Base-by-base conservation (phyloP, 2,797 vertebrate species). In the Lindbergichthys nudifrons region DNA sequence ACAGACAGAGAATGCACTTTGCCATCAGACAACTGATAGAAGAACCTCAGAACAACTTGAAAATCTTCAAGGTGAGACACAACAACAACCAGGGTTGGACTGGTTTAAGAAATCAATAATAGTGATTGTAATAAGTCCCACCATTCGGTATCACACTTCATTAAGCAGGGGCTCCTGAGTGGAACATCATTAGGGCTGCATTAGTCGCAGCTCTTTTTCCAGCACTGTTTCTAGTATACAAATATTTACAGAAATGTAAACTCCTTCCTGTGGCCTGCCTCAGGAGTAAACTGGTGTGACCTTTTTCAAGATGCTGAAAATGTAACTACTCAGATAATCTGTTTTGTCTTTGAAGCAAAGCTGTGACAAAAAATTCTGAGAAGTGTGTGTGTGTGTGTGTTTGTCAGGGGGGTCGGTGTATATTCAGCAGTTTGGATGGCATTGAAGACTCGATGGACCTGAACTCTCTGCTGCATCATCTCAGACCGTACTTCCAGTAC, bases 41-140 rank as follows among this genome's bases (percentile, higher is more conserved):
- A 87, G 98, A 99, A 91, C 95, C 98, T 53, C 98, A 99, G 92
- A 99, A 99, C 94, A 99, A 99, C 93, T 93, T 99, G 79, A 99
- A 98, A 92, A 96, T 99, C 87, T 99, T 99, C 90, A 98, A 98
- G 97, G 98, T 99, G 92, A 95, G 83, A 67, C 59, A 16, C 23
- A 41, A 8, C 11, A 15, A 6, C 21, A 26, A 26, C 26, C 23
- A 32, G 32, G 6, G 32, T 32, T 32, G 6, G 32, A 32, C 32
- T 32, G 32, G 32, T 36, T 36, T 36, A 36, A 36, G 8, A 36
- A 36, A 36, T 5, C 32, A 32, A 5, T 32, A 7, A 32, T 36
- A 36, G 6, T 36, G 32, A 36, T 36, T 36, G 32, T 36, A 36
- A 36, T 36, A 36, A 8, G 32, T 9, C 7, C 6, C 32, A 36